phyloP scores from a whole-genome alignment of 1,140 invertebrate species.

The Lordiphosa stackelbergi region DNA sequence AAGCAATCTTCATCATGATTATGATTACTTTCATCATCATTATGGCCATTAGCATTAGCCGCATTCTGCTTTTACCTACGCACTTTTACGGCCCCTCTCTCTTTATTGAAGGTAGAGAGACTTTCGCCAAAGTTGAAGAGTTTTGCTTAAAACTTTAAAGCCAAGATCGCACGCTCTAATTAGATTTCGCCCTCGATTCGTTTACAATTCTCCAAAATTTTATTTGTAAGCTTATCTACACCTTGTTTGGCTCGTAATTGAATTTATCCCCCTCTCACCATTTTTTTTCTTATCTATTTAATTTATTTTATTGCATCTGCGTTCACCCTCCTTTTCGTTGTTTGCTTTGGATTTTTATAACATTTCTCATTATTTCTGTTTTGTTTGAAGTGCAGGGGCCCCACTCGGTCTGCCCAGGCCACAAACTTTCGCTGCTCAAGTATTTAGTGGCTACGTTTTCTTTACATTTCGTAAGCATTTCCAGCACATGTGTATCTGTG shows the following conservation, averaged over 20 bases:
- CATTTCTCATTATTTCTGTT: conserved; percentile 10
- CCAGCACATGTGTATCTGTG: conserved; percentile 50
- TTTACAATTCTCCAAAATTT: conserved; percentile 15
- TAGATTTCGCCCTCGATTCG: conserved; percentile 39
- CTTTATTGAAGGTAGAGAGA: conserved; percentile 5
- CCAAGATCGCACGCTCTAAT: conserved; percentile 65
- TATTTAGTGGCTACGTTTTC: conserved; percentile 41
- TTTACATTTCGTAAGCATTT: conserved; percentile 20
- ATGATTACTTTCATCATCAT: conserved; percentile 72
- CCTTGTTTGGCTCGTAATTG: conserved; percentile 16
- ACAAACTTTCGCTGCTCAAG: conserved; percentile 48
- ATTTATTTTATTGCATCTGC: conserved; percentile 16
- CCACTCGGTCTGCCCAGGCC: conserved; percentile 33
- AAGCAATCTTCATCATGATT: conserved; percentile 40
- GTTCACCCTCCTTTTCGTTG: conserved; percentile 12
- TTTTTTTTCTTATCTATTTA: conserved; percentile 16
- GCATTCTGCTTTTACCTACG: conserved; percentile 66
- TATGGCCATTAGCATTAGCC: conserved; percentile 45
- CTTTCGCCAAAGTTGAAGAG: conserved; percentile 25
- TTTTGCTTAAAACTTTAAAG: conserved; percentile 44
- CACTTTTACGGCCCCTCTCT: conserved; percentile 53
- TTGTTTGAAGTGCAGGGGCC: conserved; percentile 15
- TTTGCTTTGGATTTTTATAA: conserved; percentile 11
- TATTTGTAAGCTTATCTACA: conserved; percentile 29
- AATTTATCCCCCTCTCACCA: conserved; percentile 3